A percentile compares a stretch with the other conserved stretches of the same genome.
Evolutionary conservation across 1,140 invertebrate species (phyloP).

Genomic region (Nylanderia fulva): DNA sequence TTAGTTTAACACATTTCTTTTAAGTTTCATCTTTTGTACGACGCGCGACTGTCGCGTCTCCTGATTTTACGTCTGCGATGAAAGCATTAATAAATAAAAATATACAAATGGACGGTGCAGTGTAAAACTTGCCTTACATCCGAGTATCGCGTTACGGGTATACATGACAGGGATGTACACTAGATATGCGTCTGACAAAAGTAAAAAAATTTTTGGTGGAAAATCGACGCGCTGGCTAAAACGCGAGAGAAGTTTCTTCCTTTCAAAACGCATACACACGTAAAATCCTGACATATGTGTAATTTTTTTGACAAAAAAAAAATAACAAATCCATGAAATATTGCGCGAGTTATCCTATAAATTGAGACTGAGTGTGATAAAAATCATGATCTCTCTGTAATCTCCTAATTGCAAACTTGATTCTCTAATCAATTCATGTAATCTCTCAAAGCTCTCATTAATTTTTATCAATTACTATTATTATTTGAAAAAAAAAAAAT

Average conservation of each 20-base stretch:
- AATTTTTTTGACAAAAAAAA: slow-evolving; percentile 33
- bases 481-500: too few relatives aligned
- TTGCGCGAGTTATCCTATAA: slow-evolving; percentile 14
- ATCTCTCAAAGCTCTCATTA: not conserved
- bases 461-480: not conserved
- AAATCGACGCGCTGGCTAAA: slow-evolving; percentile 29
- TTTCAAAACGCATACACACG: slow-evolving; percentile 36
- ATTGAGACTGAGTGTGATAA: not conserved
- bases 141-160: not conserved
- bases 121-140: slow-evolving; percentile 36
- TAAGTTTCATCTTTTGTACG: not conserved
- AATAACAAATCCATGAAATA: slow-evolving; percentile 17
- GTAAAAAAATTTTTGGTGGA: slow-evolving; percentile 34
- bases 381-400: not conserved
- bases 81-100: slow-evolving; percentile 9
- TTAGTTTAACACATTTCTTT: not conserved
- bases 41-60: not conserved
- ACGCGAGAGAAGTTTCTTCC: slow-evolving; percentile 15
- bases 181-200: slow-evolving; percentile 23
- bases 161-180: slow-evolving; percentile 16
- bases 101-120: not conserved
- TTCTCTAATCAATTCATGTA: not conserved
- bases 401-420: not conserved
- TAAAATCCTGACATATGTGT: slow-evolving; percentile 20
- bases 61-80: not conserved